Conservation (phyloP, 2,888 invertebrate genomes). For the Abscondita cerata region DNA sequence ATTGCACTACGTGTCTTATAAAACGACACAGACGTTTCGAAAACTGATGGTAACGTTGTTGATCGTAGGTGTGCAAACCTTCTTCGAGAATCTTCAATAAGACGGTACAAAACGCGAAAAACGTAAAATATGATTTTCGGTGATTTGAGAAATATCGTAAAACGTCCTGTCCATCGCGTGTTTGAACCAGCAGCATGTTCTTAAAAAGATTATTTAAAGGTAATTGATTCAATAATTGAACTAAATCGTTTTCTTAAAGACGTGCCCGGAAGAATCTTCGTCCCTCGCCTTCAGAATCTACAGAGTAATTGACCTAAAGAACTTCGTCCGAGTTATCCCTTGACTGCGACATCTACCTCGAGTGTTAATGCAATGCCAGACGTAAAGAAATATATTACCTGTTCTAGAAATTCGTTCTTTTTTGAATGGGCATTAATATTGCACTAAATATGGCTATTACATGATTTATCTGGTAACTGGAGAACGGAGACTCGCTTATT, state of each 20-base stretch:
- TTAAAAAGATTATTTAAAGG: constrained; percentile 73
- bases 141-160: constrained; percentile 61
- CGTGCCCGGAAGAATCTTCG: constrained; percentile 66
- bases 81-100: constrained; percentile 68
- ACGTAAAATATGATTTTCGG: constrained; percentile 69
- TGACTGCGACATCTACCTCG: constrained; percentile 47
- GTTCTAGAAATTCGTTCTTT: constrained; percentile 71
- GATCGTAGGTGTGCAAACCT: constrained; percentile 73
- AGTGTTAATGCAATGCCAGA: too few species aligned
- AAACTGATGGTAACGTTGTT: constrained; percentile 71
- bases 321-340: constrained; percentile 61
- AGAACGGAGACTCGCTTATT: constrained; percentile 58
- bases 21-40: constrained; percentile 72
- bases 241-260: constrained; percentile 78
- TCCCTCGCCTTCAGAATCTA: constrained; percentile 87
- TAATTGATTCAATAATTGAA: constrained; percentile 77
- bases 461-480: constrained; percentile 72
- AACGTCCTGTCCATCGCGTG: constrained; percentile 56
- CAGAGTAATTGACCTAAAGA: constrained; percentile 76
- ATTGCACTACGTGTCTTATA: constrained; percentile 74
- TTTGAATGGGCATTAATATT: constrained; percentile 71
- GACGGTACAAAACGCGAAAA: constrained; percentile 74
- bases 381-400: constrained; percentile 59
- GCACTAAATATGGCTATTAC: constrained; percentile 71
- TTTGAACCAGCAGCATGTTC: constrained; percentile 57